Base-by-base conservation (phyloP, 2,113 vertebrate species). In the Phalacrocorax aristotelis region DNA sequence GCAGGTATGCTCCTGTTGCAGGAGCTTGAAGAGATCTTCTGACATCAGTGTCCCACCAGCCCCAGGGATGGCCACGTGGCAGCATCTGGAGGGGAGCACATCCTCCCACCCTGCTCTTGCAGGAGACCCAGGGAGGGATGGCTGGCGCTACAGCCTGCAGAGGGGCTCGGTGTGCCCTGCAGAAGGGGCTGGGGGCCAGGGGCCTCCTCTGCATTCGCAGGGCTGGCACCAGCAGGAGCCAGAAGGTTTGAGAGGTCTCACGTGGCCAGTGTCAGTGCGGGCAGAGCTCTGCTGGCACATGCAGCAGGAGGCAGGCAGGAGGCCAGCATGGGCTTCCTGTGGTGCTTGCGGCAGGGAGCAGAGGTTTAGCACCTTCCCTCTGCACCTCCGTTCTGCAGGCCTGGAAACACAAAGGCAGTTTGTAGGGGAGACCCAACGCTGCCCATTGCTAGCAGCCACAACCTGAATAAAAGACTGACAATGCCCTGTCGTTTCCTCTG, bases 211-310 rank as follows among this genome's bases (percentile, higher is more conserved):
- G 11, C 9, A 32, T 34, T 61, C 2, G 0, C 36, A 44, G 36
- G 42, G 44, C 23, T 77, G 54, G 62, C 7, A 25, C 44, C 30
- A 71, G 86, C 49, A 46, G 18, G 40, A 55, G 29, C 40, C 55
- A 71, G 48, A 29, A 79, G 48, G 27, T 40, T 29, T 4, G 25
- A 81, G 68, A 81, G 20, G 30, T n/a, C 42, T 58, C 9, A 1
- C 1, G 2, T 5, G 6, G n/a, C 13, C 7, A 2, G 20, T 17
- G 34, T 38, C 6, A 3, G 51, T 0, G 2, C 3, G 15, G 51
- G 77, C 60, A 66, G 52, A 23, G n/a, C n/a, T 49, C 12, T 13
- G n/a, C 42, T 9, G n/a, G 77, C n/a, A 30, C 3, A 5, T 14
- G 2, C 27, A 26, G 77, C 60, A 36, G 6, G 5, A 38, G 38